These are phyloP conservation scores for Triops cancriformis DNA, from an alignment of 1,140 invertebrate species.

Conservation along the genomic window DNA sequence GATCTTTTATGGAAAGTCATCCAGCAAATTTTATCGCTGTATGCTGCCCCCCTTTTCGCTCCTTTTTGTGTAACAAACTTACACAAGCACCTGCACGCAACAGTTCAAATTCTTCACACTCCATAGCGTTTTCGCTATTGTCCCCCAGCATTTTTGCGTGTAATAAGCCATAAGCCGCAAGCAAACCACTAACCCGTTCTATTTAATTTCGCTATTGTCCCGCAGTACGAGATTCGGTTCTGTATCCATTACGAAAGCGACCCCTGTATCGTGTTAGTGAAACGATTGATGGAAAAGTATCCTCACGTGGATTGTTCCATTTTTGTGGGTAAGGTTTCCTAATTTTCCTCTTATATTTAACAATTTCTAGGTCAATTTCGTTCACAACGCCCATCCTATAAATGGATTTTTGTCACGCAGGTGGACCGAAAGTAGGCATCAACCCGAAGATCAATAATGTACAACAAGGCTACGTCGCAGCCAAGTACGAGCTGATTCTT, in stretches of 20 bases:
- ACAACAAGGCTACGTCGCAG: conserved; percentile 83
- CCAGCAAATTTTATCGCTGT: too few species aligned
- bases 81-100: too few species aligned
- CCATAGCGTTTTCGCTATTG: conserved; percentile 31
- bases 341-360: too few species aligned
- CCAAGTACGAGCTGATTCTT: conserved; percentile 83
- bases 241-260: conserved; percentile 91
- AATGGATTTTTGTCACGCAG: not conserved
- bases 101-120: too few species aligned
- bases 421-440: conserved; percentile 73
- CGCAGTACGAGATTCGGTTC: conserved; percentile 85
- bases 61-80: too few species aligned
- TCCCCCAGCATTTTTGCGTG: too few species aligned
- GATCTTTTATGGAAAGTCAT: too few species aligned
- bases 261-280: conserved; percentile 78
- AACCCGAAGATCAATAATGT: conserved; percentile 99
- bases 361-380: too few species aligned
- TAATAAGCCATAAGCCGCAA: too few species aligned
- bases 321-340: conserved; percentile 62
- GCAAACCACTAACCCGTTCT: conserved; percentile 27
- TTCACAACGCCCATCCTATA: too few species aligned
- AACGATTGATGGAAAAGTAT: conserved; percentile 79
- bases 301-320: conserved; percentile 74
- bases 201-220: conserved; percentile 39
- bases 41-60: too few species aligned